phyloP scores from a whole-genome alignment of 2,113 vertebrate species.

The Callopanchax toddi region DNA sequence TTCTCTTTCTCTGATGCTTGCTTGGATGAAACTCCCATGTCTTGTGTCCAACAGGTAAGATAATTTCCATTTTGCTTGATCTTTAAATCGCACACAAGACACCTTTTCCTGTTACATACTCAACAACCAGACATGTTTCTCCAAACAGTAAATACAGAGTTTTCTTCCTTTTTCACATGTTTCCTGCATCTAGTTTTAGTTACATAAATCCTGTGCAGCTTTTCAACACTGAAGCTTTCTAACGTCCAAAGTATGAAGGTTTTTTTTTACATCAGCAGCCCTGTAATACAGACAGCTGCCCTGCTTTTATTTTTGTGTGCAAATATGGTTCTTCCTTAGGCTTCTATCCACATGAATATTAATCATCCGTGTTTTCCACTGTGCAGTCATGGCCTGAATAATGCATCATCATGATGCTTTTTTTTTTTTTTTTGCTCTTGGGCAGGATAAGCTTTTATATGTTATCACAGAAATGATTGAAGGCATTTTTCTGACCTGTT shows the following conservation, averaged over 20 bases:
- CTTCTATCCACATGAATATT: constrained; percentile 44
- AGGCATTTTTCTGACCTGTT: constrained; percentile 2
- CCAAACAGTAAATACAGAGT: constrained; percentile 14
- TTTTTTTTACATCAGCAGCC: neutral
- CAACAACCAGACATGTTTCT: neutral
- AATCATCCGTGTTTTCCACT: constrained; percentile 38
- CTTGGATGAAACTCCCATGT: constrained; percentile 33
- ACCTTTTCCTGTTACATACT: neutral
- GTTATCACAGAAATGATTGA: neutral
- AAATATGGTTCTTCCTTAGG: neutral
- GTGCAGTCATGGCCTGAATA: constrained; percentile 49
- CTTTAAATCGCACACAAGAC: neutral
- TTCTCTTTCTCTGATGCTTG: constrained; percentile 18
- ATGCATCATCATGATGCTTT: constrained; percentile 49
- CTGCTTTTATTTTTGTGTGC: constrained; percentile 21
- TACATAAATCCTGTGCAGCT: neutral
- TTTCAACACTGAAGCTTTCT: neutral
- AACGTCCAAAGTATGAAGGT: too few species aligned
- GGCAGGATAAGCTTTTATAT: constrained; percentile 6
- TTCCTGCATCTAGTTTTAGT: neutral
- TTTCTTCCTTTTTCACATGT: neutral
- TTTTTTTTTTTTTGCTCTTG: constrained; percentile 23
- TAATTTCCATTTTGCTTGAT: neutral
- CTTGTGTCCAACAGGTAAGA: constrained; percentile 52
- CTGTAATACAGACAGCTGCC: constrained; percentile 9